Conservation (phyloP, 2,797 vertebrate genomes). For the Phataginus tricuspis region DNA sequence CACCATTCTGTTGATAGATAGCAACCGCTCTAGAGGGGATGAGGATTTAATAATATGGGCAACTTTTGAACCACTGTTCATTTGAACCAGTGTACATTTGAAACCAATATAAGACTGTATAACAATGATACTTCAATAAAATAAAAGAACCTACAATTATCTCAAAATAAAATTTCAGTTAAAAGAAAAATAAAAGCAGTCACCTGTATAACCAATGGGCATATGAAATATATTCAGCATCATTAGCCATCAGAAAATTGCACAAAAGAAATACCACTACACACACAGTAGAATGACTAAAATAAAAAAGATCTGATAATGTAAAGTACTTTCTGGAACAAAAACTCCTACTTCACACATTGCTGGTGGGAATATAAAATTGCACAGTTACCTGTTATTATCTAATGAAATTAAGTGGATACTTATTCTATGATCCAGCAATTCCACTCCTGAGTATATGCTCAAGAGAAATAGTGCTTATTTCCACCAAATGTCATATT, state of each 20-base stretch:
- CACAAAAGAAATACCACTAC: neutral
- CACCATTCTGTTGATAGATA: too few relatives aligned
- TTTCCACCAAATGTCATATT: neutral
- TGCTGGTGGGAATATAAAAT: neutral
- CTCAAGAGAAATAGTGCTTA: neutral
- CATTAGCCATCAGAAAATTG: neutral
- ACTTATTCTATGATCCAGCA: neutral
- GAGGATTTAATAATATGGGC: too few relatives aligned
- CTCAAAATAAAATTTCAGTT: conserved; percentile 10
- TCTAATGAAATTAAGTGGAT: neutral
- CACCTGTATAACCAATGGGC: neutral
- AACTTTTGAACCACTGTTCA: too few relatives aligned
- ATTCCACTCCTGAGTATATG: neutral
- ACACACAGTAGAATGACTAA: neutral
- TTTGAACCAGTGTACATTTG: too few relatives aligned
- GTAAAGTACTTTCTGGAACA: neutral
- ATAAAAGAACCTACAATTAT: neutral
- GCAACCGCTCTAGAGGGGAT: too few relatives aligned
- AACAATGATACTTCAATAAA: too few relatives aligned
- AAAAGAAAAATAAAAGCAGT: neutral
- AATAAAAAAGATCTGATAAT: neutral
- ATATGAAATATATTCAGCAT: neutral
- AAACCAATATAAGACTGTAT: too few relatives aligned
- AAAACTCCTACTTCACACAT: neutral
- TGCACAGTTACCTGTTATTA: neutral